These are phyloP conservation scores for Mesembrinibis cayennensis DNA, from an alignment of 2,113 vertebrate genomes.

Conservation along the genomic window DNA sequence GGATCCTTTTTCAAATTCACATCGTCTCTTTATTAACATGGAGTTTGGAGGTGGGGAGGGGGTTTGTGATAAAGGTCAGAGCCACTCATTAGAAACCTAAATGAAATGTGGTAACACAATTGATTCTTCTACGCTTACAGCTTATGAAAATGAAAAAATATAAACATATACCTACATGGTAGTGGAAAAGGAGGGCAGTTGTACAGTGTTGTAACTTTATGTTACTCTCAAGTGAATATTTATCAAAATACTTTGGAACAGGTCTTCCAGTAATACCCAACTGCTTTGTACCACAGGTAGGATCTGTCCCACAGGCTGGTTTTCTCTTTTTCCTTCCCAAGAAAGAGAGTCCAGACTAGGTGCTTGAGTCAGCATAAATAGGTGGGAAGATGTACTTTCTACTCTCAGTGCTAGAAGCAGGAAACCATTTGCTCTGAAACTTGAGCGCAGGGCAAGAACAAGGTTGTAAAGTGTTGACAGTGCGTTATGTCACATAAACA, in stretches of 20 bases:
- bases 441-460: not conserved
- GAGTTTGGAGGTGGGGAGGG: not conserved
- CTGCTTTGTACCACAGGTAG: not conserved
- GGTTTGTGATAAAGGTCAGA: slow-evolving; percentile 69
- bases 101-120: slow-evolving; percentile 29
- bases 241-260: not conserved
- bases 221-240: not conserved
- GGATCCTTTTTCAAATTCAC: slow-evolving; percentile 55
- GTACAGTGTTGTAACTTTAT: not conserved
- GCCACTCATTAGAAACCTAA: slow-evolving; percentile 62
- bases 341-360: not conserved
- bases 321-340: not conserved
- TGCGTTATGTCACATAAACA: not conserved
- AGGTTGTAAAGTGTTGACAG: not conserved
- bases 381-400: not conserved
- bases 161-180: not conserved
- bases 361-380: not conserved
- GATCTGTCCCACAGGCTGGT: not conserved
- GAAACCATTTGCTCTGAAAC: not conserved
- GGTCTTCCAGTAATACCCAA: not conserved
- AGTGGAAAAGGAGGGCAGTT: not conserved
- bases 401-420: not conserved
- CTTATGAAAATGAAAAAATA: slow-evolving; percentile 15
- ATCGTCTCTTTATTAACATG: slow-evolving; percentile 47
- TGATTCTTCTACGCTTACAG: slow-evolving; percentile 36